A percentile compares a stretch with the other conserved stretches of the same genome.
These are phyloP conservation scores for Drosophila leontia DNA, from an alignment of 1,140 invertebrate species.

Conservation along the genomic window DNA sequence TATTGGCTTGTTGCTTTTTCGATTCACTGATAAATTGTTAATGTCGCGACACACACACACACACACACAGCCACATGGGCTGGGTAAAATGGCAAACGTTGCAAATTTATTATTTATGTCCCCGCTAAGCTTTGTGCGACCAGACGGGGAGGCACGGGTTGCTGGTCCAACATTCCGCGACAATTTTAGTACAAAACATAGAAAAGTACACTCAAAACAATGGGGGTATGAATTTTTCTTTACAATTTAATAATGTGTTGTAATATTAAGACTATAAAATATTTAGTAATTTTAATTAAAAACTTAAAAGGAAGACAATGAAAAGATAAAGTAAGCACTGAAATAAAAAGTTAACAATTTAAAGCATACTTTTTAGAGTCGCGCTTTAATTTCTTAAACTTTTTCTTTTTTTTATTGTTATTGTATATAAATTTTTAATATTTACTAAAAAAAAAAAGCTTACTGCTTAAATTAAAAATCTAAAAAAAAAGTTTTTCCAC, in stretches of 20 bases:
- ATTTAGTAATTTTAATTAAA: not conserved
- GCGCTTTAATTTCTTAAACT: no score
- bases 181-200: conserved; percentile 23
- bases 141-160: conserved; percentile 15
- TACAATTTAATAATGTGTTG: not conserved
- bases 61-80: conserved; percentile 28
- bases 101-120: conserved; percentile 80
- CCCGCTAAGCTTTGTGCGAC: conserved; percentile 72
- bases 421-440: not conserved
- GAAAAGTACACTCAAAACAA: not conserved
- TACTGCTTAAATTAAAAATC: no score
- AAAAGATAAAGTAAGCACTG: no score
- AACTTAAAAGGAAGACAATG: no score
- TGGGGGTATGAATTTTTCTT: not conserved
- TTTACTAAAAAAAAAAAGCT: not conserved
- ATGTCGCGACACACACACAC: conserved; percentile 46
- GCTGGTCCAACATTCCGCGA: conserved; percentile 22
- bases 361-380: no score
- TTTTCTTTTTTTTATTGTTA: no score
- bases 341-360: no score
- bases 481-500: no score
- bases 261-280: not conserved
- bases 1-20: conserved; percentile 80
- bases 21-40: conserved; percentile 80
- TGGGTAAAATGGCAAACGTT: conserved; percentile 70